Evolutionary conservation across 2,113 vertebrate species (phyloP).

Genomic region (Trichechus manatus): DNA sequence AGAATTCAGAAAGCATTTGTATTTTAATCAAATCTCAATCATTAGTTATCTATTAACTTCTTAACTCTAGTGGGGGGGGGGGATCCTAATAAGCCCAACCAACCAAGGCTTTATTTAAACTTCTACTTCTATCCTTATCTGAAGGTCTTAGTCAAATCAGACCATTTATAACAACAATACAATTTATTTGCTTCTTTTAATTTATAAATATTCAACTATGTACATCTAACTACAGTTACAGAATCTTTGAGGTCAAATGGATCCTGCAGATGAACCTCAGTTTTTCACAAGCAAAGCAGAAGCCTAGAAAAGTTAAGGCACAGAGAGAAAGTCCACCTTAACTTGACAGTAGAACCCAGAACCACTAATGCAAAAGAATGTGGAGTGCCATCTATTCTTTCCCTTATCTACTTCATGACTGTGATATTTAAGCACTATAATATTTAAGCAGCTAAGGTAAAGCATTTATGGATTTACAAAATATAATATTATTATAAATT

Average conservation of each 20-base stretch:
- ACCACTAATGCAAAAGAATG: background rate
- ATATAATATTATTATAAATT: background rate
- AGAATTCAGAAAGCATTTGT: background rate
- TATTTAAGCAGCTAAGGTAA: background rate
- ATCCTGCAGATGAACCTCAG: background rate
- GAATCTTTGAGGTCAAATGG: background rate
- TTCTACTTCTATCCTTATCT: slow-evolving; percentile 3
- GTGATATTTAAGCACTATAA: background rate
- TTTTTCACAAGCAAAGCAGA: slow-evolving; percentile 29
- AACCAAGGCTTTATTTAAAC: slow-evolving; percentile 1
- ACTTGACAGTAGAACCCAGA: background rate
- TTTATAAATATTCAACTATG: background rate
- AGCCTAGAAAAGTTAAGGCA: slow-evolving; percentile 24
- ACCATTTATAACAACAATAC: background rate
- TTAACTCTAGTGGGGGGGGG: background rate
- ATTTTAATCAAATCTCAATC: slow-evolving; percentile 7
- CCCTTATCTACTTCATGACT: background rate
- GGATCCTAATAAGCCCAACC: background rate
- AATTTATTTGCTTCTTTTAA: slow-evolving; percentile 50
- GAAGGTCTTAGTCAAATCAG: background rate
- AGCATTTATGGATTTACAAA: background rate
- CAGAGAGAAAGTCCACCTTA: background rate
- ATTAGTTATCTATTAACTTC: slow-evolving; percentile 32
- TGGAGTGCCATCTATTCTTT: background rate
- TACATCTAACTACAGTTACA: slow-evolving; percentile 8